These are phyloP conservation scores for Bos taurus DNA, from an alignment of 2,113 vertebrate genomes.

Conservation along the genomic window DNA sequence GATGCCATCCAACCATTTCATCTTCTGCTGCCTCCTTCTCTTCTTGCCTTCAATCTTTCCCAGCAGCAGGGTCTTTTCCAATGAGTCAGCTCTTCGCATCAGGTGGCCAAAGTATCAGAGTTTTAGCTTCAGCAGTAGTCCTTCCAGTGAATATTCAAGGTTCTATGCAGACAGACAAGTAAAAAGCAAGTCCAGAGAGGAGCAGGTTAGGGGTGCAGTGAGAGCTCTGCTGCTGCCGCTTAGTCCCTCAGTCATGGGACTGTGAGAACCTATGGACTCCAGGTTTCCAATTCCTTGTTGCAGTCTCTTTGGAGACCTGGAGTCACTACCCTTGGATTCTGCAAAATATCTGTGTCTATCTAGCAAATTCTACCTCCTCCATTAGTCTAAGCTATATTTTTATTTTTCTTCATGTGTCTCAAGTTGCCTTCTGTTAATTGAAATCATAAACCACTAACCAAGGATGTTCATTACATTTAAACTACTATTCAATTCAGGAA, in stretches of 20 bases:
- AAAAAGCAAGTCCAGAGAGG: neutral
- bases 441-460: neutral
- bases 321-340: neutral
- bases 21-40: neutral
- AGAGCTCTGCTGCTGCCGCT: neutral
- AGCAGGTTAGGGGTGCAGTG: rapidly evolving
- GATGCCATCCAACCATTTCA: neutral
- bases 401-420: neutral
- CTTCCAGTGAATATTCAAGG: neutral
- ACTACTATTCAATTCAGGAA: neutral
- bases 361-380: neutral
- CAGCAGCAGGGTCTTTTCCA: neutral
- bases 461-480: neutral
- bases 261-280: neutral
- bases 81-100: neutral
- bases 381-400: neutral
- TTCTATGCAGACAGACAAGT: neutral
- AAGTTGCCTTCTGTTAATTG: neutral
- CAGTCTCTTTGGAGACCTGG: neutral
- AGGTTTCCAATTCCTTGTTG: neutral
- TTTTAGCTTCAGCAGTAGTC: neutral
- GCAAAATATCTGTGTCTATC: neutral
- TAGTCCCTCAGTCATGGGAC: neutral
- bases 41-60: neutral
- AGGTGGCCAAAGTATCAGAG: neutral